These are phyloP conservation scores for Musca domestica DNA, from an alignment of 1,140 invertebrate species.

Conservation along the genomic window DNA sequence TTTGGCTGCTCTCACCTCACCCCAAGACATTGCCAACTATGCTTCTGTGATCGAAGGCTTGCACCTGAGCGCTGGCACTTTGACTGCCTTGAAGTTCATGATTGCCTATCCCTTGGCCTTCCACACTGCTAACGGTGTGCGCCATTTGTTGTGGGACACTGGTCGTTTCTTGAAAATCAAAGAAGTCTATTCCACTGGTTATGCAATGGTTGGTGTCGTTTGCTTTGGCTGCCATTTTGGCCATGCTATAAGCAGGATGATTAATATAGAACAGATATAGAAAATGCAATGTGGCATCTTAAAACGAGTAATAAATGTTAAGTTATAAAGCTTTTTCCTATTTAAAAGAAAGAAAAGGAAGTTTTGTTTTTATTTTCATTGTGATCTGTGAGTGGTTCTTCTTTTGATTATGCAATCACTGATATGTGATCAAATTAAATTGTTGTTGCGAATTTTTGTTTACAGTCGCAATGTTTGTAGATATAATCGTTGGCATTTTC, in stretches of 20 bases:
- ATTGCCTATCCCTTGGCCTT: constrained; percentile 66
- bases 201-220: constrained; percentile 59
- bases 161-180: constrained; percentile 69
- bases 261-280: not conserved
- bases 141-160: constrained; percentile 71
- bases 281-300: not conserved
- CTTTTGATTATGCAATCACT: constrained; percentile 8
- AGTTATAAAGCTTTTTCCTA: constrained; percentile 14
- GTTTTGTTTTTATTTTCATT: not conserved
- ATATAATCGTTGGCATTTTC: too few species aligned
- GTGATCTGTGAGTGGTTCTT: not conserved
- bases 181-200: constrained; percentile 70
- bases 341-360: not conserved
- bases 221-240: constrained; percentile 45
- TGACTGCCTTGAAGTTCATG: constrained; percentile 58
- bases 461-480: too few species aligned
- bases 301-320: constrained; percentile 10
- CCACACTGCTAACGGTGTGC: constrained; percentile 69
- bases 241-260: constrained; percentile 36
- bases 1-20: constrained; percentile 57
- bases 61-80: constrained; percentile 56
- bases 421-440: too few species aligned
- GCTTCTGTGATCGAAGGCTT: constrained; percentile 59
- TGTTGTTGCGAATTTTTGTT: too few species aligned
- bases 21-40: constrained; percentile 59